Base-by-base conservation (phyloP, 2,888 invertebrate genomes). In the Leucozona laternaria region DNA sequence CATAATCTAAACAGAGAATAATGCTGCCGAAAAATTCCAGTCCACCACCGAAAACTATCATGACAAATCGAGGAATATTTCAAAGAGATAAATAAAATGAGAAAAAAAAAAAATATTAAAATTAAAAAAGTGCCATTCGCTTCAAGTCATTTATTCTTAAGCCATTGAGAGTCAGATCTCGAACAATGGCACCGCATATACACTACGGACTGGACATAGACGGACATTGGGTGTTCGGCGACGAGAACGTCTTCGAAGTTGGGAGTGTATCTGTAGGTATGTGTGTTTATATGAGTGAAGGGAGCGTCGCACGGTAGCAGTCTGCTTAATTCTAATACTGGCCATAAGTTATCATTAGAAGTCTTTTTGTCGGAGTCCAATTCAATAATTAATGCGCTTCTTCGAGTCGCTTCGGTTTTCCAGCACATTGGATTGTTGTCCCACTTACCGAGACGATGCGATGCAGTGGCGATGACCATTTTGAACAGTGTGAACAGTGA, bases 321-420 rank as follows among this genome's bases (percentile, higher is more conserved):
- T 87, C 86, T 88, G 79, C 83, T 82, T 84, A 87, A 85, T 88
- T 88, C 88, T 88, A 88, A 88, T 89, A 84, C 83, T 76, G 88
- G 88, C 66, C 88, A 89, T 89, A 89, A 88, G 88, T 89, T 88
- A 89, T 89, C 88, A 89, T 89, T 89, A 88, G 88, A 88, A 84
- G 84, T 80, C 84, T 88, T 87, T 87, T 87, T 87, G 87, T 87
- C 87, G 87, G 87, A 79, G 87, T 79, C 87, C 83, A 87, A 87
- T 83, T 87, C 83, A 87, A 87, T 83, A 87, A 87, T 87, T 83
- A 87, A 87, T 87, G 87, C 79, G 79, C 83, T 87, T 87, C 83
- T 87, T 83, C 76, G 79, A 53, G 31, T 83, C 83, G 20, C 58
- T 7, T 58, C 13, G 37, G 11, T 17, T 20, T 34, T 34, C 82